A percentile compares a stretch with the other conserved stretches of the same genome.
These are phyloP conservation scores for Leptothorax acervorum DNA, from an alignment of 2,888 invertebrate species.

Conservation along the genomic window DNA sequence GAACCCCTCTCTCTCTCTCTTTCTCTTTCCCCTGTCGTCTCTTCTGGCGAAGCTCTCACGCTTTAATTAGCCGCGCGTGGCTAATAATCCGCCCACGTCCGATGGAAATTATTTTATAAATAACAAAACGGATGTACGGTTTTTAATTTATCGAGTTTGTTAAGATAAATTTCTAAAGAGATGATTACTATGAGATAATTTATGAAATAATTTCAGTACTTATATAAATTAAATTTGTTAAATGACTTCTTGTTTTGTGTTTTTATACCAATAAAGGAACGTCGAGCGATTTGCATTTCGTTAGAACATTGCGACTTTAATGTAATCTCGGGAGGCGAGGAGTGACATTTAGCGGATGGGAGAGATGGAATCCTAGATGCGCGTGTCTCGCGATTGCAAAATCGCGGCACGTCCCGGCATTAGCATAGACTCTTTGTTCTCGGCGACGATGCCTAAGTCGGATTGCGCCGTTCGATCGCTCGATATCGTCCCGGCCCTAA, in stretches of 20 bases:
- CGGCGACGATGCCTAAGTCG: conserved; percentile 53
- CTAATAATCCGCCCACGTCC: conserved; percentile 10
- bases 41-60: conserved; percentile 35
- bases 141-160: not conserved
- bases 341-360: conserved; percentile 30
- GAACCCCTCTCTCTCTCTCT: conserved; percentile 49
- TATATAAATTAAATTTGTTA: not conserved
- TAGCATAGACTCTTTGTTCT: conserved; percentile 72
- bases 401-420: conserved; percentile 68
- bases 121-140: not conserved
- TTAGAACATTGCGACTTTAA: not conserved
- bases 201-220: not conserved
- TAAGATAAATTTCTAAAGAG: not conserved
- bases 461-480: conserved; percentile 55
- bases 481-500: conserved; percentile 16
- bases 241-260: not conserved
- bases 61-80: conserved; percentile 51
- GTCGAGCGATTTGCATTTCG: not conserved
- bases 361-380: conserved; percentile 44
- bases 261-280: not conserved
- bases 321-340: not conserved
- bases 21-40: conserved; percentile 32
- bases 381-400: conserved; percentile 64
- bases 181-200: not conserved
- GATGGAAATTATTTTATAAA: conserved; percentile 4